Conservation (phyloP, 23 tunicate genomes). For the Oikopleura dioica region DNA sequence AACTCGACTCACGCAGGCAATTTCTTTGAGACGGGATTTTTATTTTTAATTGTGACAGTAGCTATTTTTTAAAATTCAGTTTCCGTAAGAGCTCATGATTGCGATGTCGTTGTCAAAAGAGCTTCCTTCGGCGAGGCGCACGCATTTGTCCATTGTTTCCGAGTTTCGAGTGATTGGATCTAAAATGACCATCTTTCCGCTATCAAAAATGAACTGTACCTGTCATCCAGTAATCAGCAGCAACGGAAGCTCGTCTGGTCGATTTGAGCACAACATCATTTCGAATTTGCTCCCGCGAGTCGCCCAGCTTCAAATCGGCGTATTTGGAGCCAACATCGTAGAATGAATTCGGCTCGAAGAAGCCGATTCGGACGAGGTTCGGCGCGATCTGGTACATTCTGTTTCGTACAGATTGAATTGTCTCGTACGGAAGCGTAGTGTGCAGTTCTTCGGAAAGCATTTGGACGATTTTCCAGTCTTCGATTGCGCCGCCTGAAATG, state of each 20-base stretch:
- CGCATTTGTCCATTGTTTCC: conserved; percentile 89
- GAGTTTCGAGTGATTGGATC: conserved; percentile 69
- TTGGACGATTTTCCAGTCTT: conserved; percentile 84
- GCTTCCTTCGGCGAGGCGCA: conserved; percentile 44
- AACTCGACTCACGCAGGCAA: no score
- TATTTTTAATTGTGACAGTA: no score
- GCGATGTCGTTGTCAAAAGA: not conserved
- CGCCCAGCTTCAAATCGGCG: not conserved
- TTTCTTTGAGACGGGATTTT: no score
- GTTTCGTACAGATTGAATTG: conserved; percentile 38
- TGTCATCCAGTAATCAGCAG: not conserved
- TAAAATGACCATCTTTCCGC: no score
- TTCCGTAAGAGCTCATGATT: no score
- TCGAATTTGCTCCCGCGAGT: not conserved
- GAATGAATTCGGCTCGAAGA: not conserved
- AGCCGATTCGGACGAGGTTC: conserved; percentile 27
- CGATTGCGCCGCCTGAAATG: conserved; percentile 46
- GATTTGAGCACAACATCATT: not conserved
- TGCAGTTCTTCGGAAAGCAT: conserved; percentile 42
- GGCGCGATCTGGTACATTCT: conserved; percentile 65
- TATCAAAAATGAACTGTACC: no score
- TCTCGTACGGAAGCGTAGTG: conserved; percentile 33
- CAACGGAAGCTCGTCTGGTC: not conserved
- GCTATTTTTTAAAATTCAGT: no score
- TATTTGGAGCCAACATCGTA: not conserved